Base-by-base conservation (phyloP, 2,888 invertebrate species). In the Vesta saturnalis region DNA sequence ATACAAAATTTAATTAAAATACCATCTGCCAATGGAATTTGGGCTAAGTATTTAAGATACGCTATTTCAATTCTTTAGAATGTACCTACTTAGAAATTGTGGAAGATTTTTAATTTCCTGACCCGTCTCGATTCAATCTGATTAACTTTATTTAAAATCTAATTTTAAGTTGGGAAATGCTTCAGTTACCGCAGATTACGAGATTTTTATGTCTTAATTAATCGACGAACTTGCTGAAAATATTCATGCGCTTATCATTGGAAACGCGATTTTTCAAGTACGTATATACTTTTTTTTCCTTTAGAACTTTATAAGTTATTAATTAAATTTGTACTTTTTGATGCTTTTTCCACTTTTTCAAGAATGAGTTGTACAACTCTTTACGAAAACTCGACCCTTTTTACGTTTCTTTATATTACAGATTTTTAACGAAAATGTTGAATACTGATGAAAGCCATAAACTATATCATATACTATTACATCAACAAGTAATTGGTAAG, bases 1-100 rank as follows among this genome's bases (percentile, higher is more conserved):
- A n/a, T n/a, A n/a, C n/a, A 64, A 67, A 68, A 67, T 68, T 71
- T 67, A 71, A 71, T 70, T 71, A 71, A 71, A 71, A 67, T 67
- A 59, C 70, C 70, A 63, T 52, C 58, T 70, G 70, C 63, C 39
- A 60, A 60, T 30, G 62, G 62, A 62, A 62, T 63, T 63, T 61
- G 14, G 49, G 18, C 61, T 54, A 56, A 62, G 5, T 30, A 6
- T 30, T n/a, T 39, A 39, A 6, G 39, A n/a, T 39, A 39, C n/a
- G 2, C 12, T 8, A 39, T 56, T 60, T 64, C 64, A 60, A 60
- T 64, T 60, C 39, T 68, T 35, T 16, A 52, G 54, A 60, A 66
- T 22, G 21, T 62, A 57, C n/a, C n/a, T n/a, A n/a, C 55, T 65
- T 65, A 6, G 52, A 56, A 60, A 65, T 60, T 65, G 65, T 55